Conservation (phyloP, 2,888 invertebrate genomes). For the Charanyca ferruginea region DNA sequence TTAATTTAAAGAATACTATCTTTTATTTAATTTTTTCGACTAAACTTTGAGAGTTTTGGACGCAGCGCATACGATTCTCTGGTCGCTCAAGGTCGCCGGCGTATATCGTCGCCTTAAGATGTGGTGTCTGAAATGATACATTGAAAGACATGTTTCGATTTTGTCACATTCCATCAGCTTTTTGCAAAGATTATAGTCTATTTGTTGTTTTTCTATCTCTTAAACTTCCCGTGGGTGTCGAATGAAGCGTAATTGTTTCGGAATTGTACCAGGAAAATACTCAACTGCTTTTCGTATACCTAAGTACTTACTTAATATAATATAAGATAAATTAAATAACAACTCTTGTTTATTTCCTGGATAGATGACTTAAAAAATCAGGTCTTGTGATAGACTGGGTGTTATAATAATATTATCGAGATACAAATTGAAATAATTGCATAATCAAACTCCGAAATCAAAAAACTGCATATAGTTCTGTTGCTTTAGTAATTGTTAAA, state of each 20-base stretch:
- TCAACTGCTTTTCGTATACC: not conserved
- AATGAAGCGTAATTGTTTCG: constrained; percentile 10
- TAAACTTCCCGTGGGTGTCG: constrained; percentile 11
- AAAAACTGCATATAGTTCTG: not conserved
- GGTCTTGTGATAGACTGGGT: not conserved
- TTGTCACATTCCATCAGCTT: constrained; percentile 26
- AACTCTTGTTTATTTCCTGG: no score
- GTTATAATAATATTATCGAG: constrained; percentile 17
- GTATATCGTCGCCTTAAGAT: no score
- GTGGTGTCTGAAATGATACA: constrained; percentile 7
- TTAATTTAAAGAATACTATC: no score
- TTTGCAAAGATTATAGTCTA: constrained; percentile 10
- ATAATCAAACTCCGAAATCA: constrained; percentile 18
- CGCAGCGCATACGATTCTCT: no score
- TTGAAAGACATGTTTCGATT: constrained; percentile 11
- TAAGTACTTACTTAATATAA: no score
- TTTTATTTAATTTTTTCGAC: no score
- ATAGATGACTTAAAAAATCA: no score
- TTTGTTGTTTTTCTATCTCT: constrained; percentile 15
- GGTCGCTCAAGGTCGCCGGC: no score
- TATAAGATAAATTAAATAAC: no score
- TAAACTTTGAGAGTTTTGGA: no score
- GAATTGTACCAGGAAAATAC: not conserved
- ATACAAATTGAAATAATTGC: not conserved
- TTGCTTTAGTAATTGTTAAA: no score